Conservation (phyloP, 92 coral and sea anemone species). For the Ricordea florida region DNA sequence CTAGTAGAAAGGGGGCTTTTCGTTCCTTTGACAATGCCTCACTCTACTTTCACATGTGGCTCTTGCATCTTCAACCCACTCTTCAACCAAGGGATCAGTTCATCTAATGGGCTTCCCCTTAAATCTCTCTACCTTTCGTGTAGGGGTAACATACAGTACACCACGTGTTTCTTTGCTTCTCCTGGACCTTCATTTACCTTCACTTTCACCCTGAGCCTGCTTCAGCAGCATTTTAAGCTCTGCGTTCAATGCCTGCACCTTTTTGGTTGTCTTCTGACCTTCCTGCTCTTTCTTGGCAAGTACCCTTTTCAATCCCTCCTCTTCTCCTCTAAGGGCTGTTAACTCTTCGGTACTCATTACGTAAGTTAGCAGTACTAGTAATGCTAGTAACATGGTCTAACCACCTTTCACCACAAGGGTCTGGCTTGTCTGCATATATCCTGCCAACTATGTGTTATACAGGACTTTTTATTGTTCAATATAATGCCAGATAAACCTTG, state of each 20-base stretch:
- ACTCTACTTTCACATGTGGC: slow-evolving; percentile 35
- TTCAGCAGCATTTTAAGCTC: slow-evolving; percentile 32
- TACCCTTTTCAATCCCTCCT: background rate
- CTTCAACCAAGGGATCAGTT: slow-evolving; percentile 26
- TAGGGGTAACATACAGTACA: slow-evolving; percentile 35
- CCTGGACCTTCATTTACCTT: background rate
- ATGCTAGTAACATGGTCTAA: background rate
- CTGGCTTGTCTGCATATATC: background rate
- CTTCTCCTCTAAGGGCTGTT: background rate
- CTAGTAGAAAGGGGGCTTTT: slow-evolving; percentile 20
- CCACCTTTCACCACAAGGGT: background rate
- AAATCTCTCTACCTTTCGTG: slow-evolving; percentile 36
- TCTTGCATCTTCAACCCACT: slow-evolving; percentile 56
- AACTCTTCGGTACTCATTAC: slow-evolving; percentile 3
- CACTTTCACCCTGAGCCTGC: background rate
- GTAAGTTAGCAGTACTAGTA: background rate
- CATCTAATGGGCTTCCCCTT: slow-evolving; percentile 40
- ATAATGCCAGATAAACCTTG: too few species aligned
- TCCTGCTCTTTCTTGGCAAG: slow-evolving; percentile 27
- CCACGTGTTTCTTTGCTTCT: slow-evolving; percentile 20
- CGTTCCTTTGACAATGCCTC: slow-evolving; percentile 13
- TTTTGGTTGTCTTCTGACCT: slow-evolving; percentile 1
- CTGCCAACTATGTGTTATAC: background rate
- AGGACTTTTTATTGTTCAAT: too few species aligned
- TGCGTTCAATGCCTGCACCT: slow-evolving; percentile 1